Evolutionary conservation across 2,888 invertebrate species (phyloP), one percentile per base, ranked within the genome.

Genomic region (Tineola bisselliella): DNA sequence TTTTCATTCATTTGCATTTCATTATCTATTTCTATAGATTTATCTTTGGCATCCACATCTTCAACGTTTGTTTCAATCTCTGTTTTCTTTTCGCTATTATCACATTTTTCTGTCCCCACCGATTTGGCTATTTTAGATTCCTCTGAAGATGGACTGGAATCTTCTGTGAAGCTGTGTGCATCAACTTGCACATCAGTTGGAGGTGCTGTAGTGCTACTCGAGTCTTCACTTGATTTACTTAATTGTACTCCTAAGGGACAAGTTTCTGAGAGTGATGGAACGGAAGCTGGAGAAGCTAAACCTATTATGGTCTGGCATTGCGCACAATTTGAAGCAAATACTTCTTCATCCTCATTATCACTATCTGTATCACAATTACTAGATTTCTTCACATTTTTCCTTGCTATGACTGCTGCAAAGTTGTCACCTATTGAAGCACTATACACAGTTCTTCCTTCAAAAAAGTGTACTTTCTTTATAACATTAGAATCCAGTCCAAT

Each of bases 371-470:
- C 91, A 71, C 87, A 88, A 66, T 83, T 83, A 2, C 79, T 79
- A 59, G 84, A 84, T 62, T 72, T 72, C 66, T 77, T 81, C 11
- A 88, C 88, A 74, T 88, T 87, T 73, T 91, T 92, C 64, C 90
- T 88, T n/a, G 90, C 90, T 68, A 93, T 88, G 59, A 91, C 91
- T 70, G 92, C 91, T 72, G 91, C 94, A 88, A 92, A 95, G 70
- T 93, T 91, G 62, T 89, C 88, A 6, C 96, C 96, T 62, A 94
- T 91, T 8, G 90, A 90, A 54, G 94, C 88, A 71, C 91, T 90
- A 59, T 91, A 88, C 18, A 94, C 89, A 63, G 89, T 88, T 66
- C 92, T 83, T 8, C 91, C 91, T 68, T 91, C 90, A 68, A 93
- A 92, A 77, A 92, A 92, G 64, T 83, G 86, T 58, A 93, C 89